Evolutionary conservation across 1,140 invertebrate species (phyloP), one percentile per base, ranked within the genome.

Genomic region (Daktulosphaira vitifoliae): DNA sequence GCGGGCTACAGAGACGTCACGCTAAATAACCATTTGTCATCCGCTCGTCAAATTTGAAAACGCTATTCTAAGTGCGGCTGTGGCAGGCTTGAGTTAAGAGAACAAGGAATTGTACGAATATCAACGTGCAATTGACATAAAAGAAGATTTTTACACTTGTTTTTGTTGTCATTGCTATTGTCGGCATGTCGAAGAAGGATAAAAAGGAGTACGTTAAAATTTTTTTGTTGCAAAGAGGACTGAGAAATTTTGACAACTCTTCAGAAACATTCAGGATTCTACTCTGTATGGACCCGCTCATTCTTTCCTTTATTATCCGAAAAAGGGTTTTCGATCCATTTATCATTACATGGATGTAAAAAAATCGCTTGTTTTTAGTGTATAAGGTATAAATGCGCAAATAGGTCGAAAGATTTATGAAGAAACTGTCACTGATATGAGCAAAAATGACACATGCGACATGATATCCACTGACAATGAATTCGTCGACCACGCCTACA

Each of bases 281-380:
- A 15, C 25, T 22, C n/a, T 9, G 4, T 23, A 44, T 26, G 18
- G 25, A 62, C 23, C 25, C n/a, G 29, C 29, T 11, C 11, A 62
- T 62, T 48, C 13, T 20, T 62, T 33, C 29, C 18, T 46, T 62
- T 48, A 33, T 62, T 48, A 39, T 46, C n/a, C 25, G 42, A 62
- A 48, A 62, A 48, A 62, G 56, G 42, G 56, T 62, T 62, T 62
- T 25, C 42, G 26, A 46, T 29, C 46, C 56, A 62, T 62, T 62
- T 62, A 62, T 62, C 56, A 46, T 33, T 2, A 0, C 38, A 6
- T 16, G 16, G 29, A 59, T 38, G 9, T 59, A 59, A 59, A 26
- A 42, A 59, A 44, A n/a, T 25, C 23, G 15, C 38, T n/a, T 26
- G 18, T 48, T 20, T 26, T 44, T 42, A 20, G n/a, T 23, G 26